Evolutionary conservation across 30 jellyfish, hydroid and myxozoan genomes (phyloP).

Genomic region (Phacellophora camtschatica): DNA sequence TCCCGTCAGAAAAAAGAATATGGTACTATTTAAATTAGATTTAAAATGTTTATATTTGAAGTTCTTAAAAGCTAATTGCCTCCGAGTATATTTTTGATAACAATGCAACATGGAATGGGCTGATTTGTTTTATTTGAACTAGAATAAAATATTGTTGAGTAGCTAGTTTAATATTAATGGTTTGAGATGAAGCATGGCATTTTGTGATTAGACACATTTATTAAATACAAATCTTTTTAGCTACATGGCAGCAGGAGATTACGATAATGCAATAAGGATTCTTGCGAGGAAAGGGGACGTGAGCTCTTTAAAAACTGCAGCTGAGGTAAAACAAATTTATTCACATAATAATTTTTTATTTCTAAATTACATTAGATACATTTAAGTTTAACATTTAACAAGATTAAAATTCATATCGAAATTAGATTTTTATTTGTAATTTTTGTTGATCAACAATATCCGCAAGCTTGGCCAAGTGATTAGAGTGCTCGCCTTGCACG

Average conservation of each 20-base stretch:
- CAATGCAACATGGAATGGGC: too few species aligned
- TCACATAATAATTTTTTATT: background rate
- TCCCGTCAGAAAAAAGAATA: too few species aligned
- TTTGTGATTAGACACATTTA: background rate
- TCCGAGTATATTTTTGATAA: too few species aligned
- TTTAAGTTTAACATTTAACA: background rate
- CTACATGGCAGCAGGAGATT: conserved; percentile 77
- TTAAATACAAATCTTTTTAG: conserved; percentile 13
- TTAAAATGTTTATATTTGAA: too few species aligned
- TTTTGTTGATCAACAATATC: background rate
- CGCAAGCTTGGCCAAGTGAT: too few species aligned
- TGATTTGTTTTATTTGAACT: too few species aligned
- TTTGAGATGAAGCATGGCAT: background rate
- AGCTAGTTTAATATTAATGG: background rate
- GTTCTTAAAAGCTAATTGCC: too few species aligned
- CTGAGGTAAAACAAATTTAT: conserved; percentile 45
- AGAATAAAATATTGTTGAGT: too few species aligned
- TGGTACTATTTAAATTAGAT: too few species aligned
- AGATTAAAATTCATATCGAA: too few species aligned
- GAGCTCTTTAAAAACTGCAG: conserved; percentile 78
- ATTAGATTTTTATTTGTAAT: too few species aligned
- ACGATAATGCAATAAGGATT: conserved; percentile 67
- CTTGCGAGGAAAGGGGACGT: conserved; percentile 86
- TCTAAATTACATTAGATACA: background rate
- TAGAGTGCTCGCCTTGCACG: too few species aligned